Percentiles rank a stretch among this genome's conserved stretches.
phyloP scores from a whole-genome alignment of 2,113 vertebrate species.

The Corydoras sp. region DNA sequence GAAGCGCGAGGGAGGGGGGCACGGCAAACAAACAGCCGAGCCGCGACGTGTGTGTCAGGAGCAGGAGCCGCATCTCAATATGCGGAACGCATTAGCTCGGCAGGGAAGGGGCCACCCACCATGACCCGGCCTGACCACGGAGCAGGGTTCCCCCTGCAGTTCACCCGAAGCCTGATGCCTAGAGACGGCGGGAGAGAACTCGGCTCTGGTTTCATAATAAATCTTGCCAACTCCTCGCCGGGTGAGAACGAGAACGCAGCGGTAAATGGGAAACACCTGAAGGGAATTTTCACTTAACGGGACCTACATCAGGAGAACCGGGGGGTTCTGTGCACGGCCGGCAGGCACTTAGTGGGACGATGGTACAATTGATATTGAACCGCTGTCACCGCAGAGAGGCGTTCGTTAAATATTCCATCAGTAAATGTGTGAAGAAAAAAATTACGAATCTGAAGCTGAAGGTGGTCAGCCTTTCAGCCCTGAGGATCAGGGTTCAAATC shows the following conservation, averaged over 20 bases:
- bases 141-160: not conserved
- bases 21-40: slow-evolving; percentile 61
- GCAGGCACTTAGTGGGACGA: no score
- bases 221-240: slow-evolving; percentile 36
- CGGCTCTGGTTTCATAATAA: slow-evolving; percentile 46
- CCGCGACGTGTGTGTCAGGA: slow-evolving; percentile 56
- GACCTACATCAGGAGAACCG: not conserved
- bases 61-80: slow-evolving; percentile 60
- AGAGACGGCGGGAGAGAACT: slow-evolving; percentile 30
- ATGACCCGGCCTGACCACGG: slow-evolving; percentile 42
- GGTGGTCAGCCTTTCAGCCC: no score
- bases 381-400: no score
- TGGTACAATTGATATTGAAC: no score
- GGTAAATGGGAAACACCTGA: slow-evolving; percentile 25
- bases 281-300: not conserved
- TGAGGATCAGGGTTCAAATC: no score
- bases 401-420: no score
- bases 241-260: slow-evolving; percentile 8
- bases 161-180: slow-evolving; percentile 23
- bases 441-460: no score
- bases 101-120: slow-evolving; percentile 48
- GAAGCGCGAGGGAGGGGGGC: slow-evolving; percentile 31
- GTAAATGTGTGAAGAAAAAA: no score
- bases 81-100: slow-evolving; percentile 60
- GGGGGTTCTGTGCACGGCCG: not conserved